Evolutionary conservation across 2,113 vertebrate genomes (phyloP).

Genomic region (Kryptolebias marmoratus): DNA sequence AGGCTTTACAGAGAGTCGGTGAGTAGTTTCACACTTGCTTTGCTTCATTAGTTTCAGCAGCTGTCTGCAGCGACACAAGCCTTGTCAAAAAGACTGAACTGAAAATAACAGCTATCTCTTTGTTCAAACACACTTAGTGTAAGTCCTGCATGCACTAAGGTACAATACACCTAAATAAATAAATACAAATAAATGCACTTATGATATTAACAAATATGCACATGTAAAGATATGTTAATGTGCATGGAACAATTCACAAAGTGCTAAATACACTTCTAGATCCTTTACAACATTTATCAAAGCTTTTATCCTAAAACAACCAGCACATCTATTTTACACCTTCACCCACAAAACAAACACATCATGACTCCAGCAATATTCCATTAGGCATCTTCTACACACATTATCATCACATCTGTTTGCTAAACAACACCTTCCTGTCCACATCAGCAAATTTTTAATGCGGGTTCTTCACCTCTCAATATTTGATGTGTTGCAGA

Average conservation of each 20-base stretch:
- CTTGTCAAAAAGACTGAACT: slow-evolving; percentile 42
- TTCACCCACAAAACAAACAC: slow-evolving; percentile 23
- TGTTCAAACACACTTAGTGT: slow-evolving; percentile 29
- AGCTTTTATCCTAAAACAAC: not conserved
- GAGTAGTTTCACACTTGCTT: not conserved
- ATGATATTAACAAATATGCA: slow-evolving; percentile 3
- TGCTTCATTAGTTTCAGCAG: slow-evolving; percentile 26
- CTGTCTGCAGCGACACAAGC: slow-evolving; percentile 30
- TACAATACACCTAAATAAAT: slow-evolving; percentile 9
- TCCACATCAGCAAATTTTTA: slow-evolving; percentile 42
- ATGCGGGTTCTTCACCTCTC: slow-evolving; percentile 52
- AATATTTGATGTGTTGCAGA: slow-evolving; percentile 49
- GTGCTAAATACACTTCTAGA: not conserved
- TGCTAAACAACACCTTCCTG: slow-evolving; percentile 43
- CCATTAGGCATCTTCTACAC: slow-evolving; percentile 2
- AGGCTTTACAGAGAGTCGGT: not conserved
- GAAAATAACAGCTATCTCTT: slow-evolving; percentile 24
- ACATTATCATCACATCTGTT: slow-evolving; percentile 21
- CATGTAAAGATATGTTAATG: slow-evolving; percentile 1
- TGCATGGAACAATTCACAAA: not conserved
- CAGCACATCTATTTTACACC: slow-evolving; percentile 7
- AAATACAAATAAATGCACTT: not conserved
- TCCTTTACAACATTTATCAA: not conserved
- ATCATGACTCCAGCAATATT: not conserved
- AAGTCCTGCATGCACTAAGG: slow-evolving; percentile 1